Percentiles rank a stretch among this genome's conserved stretches.
Evolutionary conservation across 2,888 invertebrate species (phyloP).

Genomic region (Synanthedon myopaeformis): DNA sequence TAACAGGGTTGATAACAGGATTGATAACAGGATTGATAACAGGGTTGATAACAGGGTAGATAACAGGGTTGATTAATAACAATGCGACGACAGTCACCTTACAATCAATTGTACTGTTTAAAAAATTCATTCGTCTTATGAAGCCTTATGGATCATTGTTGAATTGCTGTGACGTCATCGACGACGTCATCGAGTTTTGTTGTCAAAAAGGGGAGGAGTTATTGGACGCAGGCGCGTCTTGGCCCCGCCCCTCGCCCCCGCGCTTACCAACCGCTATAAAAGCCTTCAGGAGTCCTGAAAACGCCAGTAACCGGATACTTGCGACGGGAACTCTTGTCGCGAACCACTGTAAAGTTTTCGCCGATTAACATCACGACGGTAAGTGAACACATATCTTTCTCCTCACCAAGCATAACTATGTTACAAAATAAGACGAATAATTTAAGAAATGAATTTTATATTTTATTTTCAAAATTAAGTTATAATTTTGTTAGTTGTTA

Average conservation of each 20-base stretch:
- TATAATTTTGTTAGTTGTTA: neutral
- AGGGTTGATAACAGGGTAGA: too few relatives aligned
- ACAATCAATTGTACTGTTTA: too few relatives aligned
- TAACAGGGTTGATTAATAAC: too few relatives aligned
- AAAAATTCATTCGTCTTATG: too few relatives aligned
- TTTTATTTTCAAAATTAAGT: neutral
- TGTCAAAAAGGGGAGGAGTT: conserved; percentile 49
- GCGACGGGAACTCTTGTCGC: conserved; percentile 21
- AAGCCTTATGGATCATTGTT: conserved; percentile 7
- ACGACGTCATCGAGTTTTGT: conserved; percentile 23
- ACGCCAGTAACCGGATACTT: conserved; percentile 18
- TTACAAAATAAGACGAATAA: neutral
- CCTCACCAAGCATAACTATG: neutral
- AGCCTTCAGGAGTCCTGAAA: conserved; percentile 18
- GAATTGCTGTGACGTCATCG: conserved; percentile 27
- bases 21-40: too few relatives aligned
- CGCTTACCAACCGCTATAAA: conserved; percentile 35
- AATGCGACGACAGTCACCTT: too few relatives aligned
- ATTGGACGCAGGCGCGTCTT: conserved; percentile 24
- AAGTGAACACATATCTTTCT: conserved; percentile 22
- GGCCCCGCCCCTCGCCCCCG: conserved; percentile 43
- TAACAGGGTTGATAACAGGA: too few relatives aligned
- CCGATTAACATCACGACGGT: conserved; percentile 37
- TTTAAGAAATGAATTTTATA: neutral
- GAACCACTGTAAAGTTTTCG: conserved; percentile 41